Evolutionary conservation across 2,113 vertebrate genomes (phyloP).

Genomic region (Anguilla rostrata): DNA sequence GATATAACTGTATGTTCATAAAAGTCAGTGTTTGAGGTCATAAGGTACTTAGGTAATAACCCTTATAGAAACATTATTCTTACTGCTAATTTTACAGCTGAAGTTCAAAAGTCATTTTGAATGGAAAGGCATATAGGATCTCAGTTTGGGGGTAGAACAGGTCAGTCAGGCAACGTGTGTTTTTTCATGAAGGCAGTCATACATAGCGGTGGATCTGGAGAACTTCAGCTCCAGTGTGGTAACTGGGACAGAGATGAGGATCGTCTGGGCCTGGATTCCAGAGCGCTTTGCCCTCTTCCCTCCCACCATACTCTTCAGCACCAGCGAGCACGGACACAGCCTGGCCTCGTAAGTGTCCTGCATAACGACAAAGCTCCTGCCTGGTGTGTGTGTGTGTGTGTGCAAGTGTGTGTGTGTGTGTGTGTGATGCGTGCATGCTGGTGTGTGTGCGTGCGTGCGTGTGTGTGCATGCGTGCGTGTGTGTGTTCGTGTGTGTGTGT

Average conservation of each 20-base stretch:
- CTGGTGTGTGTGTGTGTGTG: too few species aligned
- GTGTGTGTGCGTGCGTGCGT: too few species aligned
- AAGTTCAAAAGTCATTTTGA: background rate
- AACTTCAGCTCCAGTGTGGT: slow-evolving; percentile 74
- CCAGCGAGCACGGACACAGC: slow-evolving; percentile 69
- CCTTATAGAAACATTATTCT: background rate
- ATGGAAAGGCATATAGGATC: background rate
- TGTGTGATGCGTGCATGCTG: too few species aligned
- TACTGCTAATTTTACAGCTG: background rate
- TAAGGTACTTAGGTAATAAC: background rate
- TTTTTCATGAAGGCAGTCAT: slow-evolving; percentile 61
- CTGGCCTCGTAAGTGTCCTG: slow-evolving; percentile 69
- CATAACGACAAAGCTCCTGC: background rate
- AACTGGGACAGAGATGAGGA: slow-evolving; percentile 77
- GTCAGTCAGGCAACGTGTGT: background rate
- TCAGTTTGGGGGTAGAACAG: background rate
- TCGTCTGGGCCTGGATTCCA: slow-evolving; percentile 87
- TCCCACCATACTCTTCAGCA: slow-evolving; percentile 74
- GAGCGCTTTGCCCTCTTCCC: slow-evolving; percentile 82
- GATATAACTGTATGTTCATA: too few species aligned
- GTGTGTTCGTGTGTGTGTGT: too few species aligned
- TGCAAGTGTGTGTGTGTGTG: too few species aligned
- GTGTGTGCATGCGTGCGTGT: too few species aligned
- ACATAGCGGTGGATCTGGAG: slow-evolving; percentile 72
- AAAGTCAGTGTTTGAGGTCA: too few species aligned